Evolutionary conservation across 2,888 invertebrate species (phyloP), one percentile per base, ranked within the genome.

Genomic region (Ligdia adustata): DNA sequence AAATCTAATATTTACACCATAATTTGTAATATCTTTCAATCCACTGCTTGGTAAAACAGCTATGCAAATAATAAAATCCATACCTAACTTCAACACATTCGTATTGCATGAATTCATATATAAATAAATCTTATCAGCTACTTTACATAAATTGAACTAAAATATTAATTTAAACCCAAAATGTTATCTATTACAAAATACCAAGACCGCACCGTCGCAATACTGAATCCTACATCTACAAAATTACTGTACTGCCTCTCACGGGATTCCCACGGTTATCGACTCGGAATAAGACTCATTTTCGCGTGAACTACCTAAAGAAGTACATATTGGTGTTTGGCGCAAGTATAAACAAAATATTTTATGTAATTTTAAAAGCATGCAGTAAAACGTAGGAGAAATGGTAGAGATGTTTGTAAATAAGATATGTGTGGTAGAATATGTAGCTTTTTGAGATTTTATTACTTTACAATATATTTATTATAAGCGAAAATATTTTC

Each of bases 191-290:
- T 35, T 11, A 54, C 2, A 32, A 67, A 71, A 38, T 61, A 73
- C 72, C 85, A 87, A 87, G 61, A 70, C 60, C 27, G 16, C 50
- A 52, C 44, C 11, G 45, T 57, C 79, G 53, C 45, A 41, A 55
- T 78, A 75, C 60, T 68, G 72, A 82, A 79, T 78, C 79, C 86
- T 87, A 88, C 87, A 89, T 85, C 85, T 76, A 82, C 82, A 79
- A 82, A 82, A 83, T 86, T 81, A 83, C 84, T 76, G 67, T 64
- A 65, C 51, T 32, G 34, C 18, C 3, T 11, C 51, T 38, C 74
- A 67, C 47, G 57, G 55, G 53, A 82, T 48, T 71, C 56, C 69
- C 82, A 63, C 76, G 79, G 78, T 81, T 86, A 77, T 55, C 6
- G 2, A 22, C 0, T 20, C 0, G 55, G 2, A 6, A 62, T 79